Percentiles rank a stretch among this genome's conserved stretches.
These are phyloP conservation scores for Brachyptera risi DNA, from an alignment of 2,888 invertebrate genomes.

Conservation along the genomic window DNA sequence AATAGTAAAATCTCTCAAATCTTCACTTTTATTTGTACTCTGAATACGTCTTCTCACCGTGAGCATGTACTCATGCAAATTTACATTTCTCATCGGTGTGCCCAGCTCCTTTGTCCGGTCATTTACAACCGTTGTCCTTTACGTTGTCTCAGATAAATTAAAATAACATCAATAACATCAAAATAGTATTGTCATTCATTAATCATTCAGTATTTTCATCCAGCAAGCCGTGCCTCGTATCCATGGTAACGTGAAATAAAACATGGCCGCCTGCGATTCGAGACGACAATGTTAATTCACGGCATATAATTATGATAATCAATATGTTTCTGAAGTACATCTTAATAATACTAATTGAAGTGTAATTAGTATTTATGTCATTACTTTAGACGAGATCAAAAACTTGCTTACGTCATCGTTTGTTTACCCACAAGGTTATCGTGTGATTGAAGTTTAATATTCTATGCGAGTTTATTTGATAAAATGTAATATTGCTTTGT, in stretches of 20 bases:
- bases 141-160: neutral
- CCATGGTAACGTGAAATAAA: neutral
- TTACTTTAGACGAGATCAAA: neutral
- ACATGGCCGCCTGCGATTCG: conserved; percentile 2
- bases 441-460: neutral
- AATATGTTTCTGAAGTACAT: conserved; percentile 14
- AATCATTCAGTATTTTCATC: conserved; percentile 2
- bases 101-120: too few species aligned
- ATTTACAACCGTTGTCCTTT: too few species aligned
- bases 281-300: conserved; percentile 12
- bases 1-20: too few species aligned
- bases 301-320: conserved; percentile 10
- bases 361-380: conserved; percentile 19
- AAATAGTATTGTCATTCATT: neutral
- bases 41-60: too few species aligned
- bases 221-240: neutral
- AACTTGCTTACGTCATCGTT: neutral
- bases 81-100: too few species aligned
- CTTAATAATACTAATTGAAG: conserved; percentile 13
- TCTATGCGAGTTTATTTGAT: neutral
- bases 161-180: conserved; percentile 9
- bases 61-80: too few species aligned
- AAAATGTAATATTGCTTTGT: conserved; percentile 11
- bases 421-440: too few species aligned
- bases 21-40: too few species aligned